Evolutionary conservation across 2,113 vertebrate species (phyloP).

Genomic region (Indicator indicator): DNA sequence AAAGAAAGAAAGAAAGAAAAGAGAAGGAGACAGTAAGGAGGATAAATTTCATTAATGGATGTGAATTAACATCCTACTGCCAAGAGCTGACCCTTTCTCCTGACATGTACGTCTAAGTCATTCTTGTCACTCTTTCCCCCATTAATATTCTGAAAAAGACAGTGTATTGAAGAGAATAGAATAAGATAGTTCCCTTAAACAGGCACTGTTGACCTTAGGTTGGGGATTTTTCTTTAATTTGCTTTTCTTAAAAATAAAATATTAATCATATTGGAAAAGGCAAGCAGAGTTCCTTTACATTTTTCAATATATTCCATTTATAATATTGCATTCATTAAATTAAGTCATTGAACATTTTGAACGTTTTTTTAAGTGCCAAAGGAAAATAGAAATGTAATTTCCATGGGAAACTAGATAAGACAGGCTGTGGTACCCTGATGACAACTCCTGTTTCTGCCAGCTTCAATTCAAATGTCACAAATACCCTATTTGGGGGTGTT

Average conservation of each 20-base stretch:
- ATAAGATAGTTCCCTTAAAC: slow-evolving; percentile 90
- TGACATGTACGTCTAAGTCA: slow-evolving; percentile 90
- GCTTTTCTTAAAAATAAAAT: slow-evolving; percentile 96
- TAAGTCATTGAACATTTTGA: slow-evolving; percentile 77
- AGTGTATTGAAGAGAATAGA: slow-evolving; percentile 83
- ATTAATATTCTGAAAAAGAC: slow-evolving; percentile 90
- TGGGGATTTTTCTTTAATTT: slow-evolving; percentile 88
- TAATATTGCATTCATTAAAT: slow-evolving; percentile 83
- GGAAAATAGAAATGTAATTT: slow-evolving; percentile 81
- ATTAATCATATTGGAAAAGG: slow-evolving; percentile 91
- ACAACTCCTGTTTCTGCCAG: slow-evolving; percentile 70
- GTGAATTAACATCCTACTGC: slow-evolving; percentile 91
- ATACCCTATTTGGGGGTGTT: slow-evolving; percentile 41
- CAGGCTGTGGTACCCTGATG: slow-evolving; percentile 55
- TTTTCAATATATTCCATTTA: slow-evolving; percentile 81
- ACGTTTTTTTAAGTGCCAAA: slow-evolving; percentile 75
- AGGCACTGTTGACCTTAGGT: slow-evolving; percentile 91
- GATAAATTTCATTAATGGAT: slow-evolving; percentile 95
- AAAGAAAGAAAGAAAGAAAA: slow-evolving; percentile 69
- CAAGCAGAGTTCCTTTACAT: slow-evolving; percentile 80
- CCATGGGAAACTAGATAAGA: slow-evolving; percentile 70
- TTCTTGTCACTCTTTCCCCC: slow-evolving; percentile 87
- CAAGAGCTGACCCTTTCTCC: slow-evolving; percentile 89
- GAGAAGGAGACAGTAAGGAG: slow-evolving; percentile 79
- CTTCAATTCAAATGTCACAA: slow-evolving; percentile 60